These are phyloP conservation scores for Epinotia demarniana DNA, from an alignment of 2,888 invertebrate genomes.

Conservation along the genomic window DNA sequence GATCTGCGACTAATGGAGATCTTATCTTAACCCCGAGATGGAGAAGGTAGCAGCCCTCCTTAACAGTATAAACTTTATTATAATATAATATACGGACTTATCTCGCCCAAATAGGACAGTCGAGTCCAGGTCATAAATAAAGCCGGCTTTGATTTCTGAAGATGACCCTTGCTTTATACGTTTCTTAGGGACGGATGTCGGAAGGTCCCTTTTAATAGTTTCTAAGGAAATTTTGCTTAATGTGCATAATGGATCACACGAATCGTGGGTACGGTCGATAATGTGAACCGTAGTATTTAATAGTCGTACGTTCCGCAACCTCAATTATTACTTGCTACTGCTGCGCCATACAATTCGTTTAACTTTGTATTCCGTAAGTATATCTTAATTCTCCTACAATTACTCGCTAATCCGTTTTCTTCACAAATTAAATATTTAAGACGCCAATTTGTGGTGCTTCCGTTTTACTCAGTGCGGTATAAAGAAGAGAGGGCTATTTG, in stretches of 20 bases:
- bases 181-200: slow-evolving; percentile 68
- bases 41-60: slow-evolving; percentile 74
- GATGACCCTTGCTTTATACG: slow-evolving; percentile 72
- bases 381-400: slow-evolving; percentile 67
- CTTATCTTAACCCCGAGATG: slow-evolving; percentile 74
- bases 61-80: slow-evolving; percentile 76
- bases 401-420: slow-evolving; percentile 75
- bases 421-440: slow-evolving; percentile 77
- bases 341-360: slow-evolving; percentile 52
- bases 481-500: slow-evolving; percentile 72
- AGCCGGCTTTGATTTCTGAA: slow-evolving; percentile 79
- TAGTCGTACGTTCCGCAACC: slow-evolving; percentile 47
- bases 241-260: slow-evolving; percentile 74
- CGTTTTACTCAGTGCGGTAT: slow-evolving; percentile 67
- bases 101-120: slow-evolving; percentile 70
- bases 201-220: slow-evolving; percentile 78
- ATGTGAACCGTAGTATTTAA: slow-evolving; percentile 53
- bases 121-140: slow-evolving; percentile 80
- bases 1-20: slow-evolving; percentile 80
- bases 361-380: slow-evolving; percentile 54
- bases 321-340: slow-evolving; percentile 52
- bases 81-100: slow-evolving; percentile 75
- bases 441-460: slow-evolving; percentile 77
- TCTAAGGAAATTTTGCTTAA: slow-evolving; percentile 74
- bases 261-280: slow-evolving; percentile 54